phyloP scores from a whole-genome alignment of 23 tunicate genomes.

The Ciona savignyi region DNA sequence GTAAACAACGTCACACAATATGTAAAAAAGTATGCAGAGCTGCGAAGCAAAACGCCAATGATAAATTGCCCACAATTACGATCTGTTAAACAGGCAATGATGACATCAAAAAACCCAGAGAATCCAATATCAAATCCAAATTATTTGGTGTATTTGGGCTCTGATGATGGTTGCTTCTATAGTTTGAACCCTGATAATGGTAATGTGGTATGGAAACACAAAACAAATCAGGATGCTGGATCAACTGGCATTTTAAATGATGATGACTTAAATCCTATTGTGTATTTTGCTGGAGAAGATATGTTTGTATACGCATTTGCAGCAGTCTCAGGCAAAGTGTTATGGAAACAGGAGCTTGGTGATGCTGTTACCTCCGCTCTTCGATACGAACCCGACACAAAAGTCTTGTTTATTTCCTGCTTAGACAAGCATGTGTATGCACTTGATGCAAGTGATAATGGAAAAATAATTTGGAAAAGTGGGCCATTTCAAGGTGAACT shows the following conservation, averaged over 20 bases:
- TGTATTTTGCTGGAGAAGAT: conserved; percentile 16
- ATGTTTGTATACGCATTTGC: conserved; percentile 3
- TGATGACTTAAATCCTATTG: not conserved
- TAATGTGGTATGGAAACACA: conserved; percentile 3
- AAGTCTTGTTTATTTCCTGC: not conserved
- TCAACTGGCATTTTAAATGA: conserved; percentile 8
- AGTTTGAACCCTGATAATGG: not conserved
- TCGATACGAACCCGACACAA: not conserved
- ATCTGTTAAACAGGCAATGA: not conserved
- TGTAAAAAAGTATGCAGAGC: not conserved
- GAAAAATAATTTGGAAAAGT: conserved; percentile 3
- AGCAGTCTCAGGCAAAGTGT: not conserved
- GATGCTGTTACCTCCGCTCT: conserved; percentile 14
- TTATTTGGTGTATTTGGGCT: not conserved
- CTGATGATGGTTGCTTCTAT: conserved; percentile 21
- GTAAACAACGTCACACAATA: not conserved
- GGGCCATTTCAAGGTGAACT: conserved; percentile 12
- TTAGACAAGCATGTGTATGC: conserved; percentile 16
- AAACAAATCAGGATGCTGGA: conserved; percentile 11
- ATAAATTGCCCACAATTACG: not conserved
- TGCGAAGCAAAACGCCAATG: not conserved
- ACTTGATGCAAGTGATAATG: not conserved
- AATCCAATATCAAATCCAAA: not conserved
- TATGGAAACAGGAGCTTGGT: conserved; percentile 11
- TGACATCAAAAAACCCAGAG: not conserved